These are phyloP conservation scores for Monarcha castaneiventris DNA, from an alignment of 2,113 vertebrate genomes.

Conservation along the genomic window DNA sequence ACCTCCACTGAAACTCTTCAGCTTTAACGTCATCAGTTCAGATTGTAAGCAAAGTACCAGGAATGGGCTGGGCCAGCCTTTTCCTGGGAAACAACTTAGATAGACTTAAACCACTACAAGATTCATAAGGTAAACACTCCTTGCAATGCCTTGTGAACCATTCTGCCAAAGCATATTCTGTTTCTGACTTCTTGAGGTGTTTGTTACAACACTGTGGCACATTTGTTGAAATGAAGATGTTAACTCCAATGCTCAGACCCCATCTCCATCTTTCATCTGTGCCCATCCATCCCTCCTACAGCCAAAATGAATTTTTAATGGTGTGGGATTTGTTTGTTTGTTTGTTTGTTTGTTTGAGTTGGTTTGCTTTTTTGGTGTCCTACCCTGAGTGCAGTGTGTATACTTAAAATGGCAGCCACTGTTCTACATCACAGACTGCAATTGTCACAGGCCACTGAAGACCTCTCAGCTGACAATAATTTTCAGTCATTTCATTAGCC, in stretches of 20 bases:
- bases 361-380: background rate
- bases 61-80: background rate
- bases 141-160: fast-evolving
- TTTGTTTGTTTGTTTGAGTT: background rate
- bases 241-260: background rate
- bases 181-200: background rate
- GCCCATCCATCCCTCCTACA: background rate
- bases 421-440: background rate
- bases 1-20: background rate
- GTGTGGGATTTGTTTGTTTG: background rate
- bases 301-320: background rate
- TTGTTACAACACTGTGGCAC: background rate
- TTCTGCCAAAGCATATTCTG: background rate
- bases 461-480: background rate
- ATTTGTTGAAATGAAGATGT: background rate
- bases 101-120: background rate
- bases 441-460: slow-evolving; percentile 14
- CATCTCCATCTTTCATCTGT: background rate
- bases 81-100: background rate
- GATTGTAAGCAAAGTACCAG: background rate
- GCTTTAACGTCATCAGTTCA: background rate
- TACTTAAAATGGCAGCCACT: background rate
- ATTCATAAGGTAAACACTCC: background rate
- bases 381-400: background rate
- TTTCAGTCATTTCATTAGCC: slow-evolving; percentile 16